These are phyloP conservation scores for Salticus scenicus DNA, from an alignment of 2,888 invertebrate genomes.

Conservation along the genomic window DNA sequence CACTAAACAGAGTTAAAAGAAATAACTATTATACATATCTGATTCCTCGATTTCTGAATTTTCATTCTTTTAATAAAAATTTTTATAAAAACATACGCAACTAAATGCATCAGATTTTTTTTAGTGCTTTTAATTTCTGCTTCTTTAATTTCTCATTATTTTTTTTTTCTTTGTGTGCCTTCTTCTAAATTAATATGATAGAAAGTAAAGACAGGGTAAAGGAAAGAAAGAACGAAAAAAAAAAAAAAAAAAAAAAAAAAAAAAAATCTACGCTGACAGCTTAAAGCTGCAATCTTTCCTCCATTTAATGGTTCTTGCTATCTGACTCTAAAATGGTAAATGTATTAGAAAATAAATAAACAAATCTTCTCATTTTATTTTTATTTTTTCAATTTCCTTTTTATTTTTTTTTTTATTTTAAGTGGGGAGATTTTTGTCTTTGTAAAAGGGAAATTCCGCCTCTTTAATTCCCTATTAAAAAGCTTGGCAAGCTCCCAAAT, in stretches of 20 bases:
- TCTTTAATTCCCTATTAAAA: conserved; percentile 61
- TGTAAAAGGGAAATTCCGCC: conserved; percentile 37
- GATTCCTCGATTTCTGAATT: too few species aligned
- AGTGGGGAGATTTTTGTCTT: conserved; percentile 43
- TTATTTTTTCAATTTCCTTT: neutral
- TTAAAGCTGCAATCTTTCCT: conserved; percentile 47
- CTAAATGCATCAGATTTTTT: too few species aligned
- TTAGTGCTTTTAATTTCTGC: too few species aligned
- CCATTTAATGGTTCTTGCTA: conserved; percentile 32
- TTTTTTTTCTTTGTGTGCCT: conserved; percentile 11
- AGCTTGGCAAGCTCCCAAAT: conserved; percentile 50
- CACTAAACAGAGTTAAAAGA: too few species aligned
- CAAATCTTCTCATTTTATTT: conserved; percentile 11
- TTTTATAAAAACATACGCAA: too few species aligned
- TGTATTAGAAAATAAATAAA: conserved; percentile 26
- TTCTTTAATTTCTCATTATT: too few species aligned
- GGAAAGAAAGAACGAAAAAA: too few species aligned
- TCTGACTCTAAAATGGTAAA: conserved; percentile 23
- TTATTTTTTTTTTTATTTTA: neutral
- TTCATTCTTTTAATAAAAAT: too few species aligned
- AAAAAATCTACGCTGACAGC: conserved; percentile 26
- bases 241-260: too few species aligned
- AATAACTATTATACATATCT: too few species aligned
- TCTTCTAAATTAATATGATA: conserved; percentile 17
- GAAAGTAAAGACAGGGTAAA: too few species aligned